phyloP scores from a whole-genome alignment of 2,113 vertebrate species.

The Bufo bufo region DNA sequence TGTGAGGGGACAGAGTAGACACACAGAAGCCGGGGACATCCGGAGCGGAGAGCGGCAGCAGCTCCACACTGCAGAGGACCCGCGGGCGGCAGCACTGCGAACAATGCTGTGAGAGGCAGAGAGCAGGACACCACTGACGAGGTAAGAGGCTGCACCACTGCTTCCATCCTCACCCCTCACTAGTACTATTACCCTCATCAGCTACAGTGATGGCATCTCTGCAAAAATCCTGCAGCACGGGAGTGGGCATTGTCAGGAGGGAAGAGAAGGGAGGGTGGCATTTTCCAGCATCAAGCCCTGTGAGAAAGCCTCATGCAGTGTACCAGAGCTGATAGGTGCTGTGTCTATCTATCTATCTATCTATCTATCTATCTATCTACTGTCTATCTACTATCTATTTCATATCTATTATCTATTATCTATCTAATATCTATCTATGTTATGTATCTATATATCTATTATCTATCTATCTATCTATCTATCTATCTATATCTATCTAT shows the following conservation, averaged over 20 bases:
- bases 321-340: background rate
- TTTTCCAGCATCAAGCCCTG: background rate
- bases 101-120: conserved; percentile 47
- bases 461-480: background rate
- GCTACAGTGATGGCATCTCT: conserved; percentile 43
- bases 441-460: no score
- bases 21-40: background rate
- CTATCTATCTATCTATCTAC: no score
- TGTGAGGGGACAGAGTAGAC: background rate
- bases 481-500: no score
- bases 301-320: background rate
- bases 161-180: conserved; percentile 16
- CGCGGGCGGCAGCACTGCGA: conserved; percentile 14
- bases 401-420: no score
- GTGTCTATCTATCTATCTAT: background rate
- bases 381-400: no score
- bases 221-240: conserved; percentile 51
- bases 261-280: conserved; percentile 14
- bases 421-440: background rate
- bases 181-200: background rate
- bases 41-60: background rate
- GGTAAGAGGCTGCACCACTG: background rate
- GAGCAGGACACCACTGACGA: conserved; percentile 13
- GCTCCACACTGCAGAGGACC: conserved; percentile 19
- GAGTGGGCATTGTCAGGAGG: conserved; percentile 47